Conservation (phyloP, 2,797 vertebrate genomes). For the Champsocephalus gunnari region DNA sequence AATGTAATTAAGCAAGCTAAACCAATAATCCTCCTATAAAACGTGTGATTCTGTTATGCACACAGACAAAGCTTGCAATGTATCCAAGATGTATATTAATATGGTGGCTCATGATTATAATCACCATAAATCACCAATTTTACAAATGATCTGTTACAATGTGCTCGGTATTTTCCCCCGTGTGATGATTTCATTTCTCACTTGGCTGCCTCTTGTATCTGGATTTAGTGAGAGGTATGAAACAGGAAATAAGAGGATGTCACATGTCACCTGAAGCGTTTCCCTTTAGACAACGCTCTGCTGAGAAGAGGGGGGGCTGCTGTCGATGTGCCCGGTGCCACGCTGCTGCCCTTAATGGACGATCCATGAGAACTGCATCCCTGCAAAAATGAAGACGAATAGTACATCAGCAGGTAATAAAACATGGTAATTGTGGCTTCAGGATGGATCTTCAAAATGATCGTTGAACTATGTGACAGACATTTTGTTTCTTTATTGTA, state of each 20-base stretch:
- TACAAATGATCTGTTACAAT: slow-evolving; percentile 55
- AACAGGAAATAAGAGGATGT: slow-evolving; percentile 52
- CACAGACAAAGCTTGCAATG: slow-evolving; percentile 13
- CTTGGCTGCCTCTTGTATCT: slow-evolving; percentile 46
- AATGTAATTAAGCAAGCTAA: slow-evolving; percentile 23
- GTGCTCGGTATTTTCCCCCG: slow-evolving; percentile 52
- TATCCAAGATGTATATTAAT: slow-evolving; percentile 36
- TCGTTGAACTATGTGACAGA: not conserved
- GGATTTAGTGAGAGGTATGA: slow-evolving; percentile 37
- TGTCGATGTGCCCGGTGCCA: slow-evolving; percentile 61
- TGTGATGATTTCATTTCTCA: slow-evolving; percentile 61
- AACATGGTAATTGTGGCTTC: slow-evolving; percentile 18
- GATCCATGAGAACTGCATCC: slow-evolving; percentile 77
- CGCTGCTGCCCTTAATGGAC: slow-evolving; percentile 56
- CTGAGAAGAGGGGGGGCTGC: slow-evolving; percentile 70
- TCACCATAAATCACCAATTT: slow-evolving; percentile 40
- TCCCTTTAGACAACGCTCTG: slow-evolving; percentile 79
- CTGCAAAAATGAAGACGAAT: slow-evolving; percentile 60
- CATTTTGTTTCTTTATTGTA: not conserved
- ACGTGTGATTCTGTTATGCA: slow-evolving; percentile 3
- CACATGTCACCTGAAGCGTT: slow-evolving; percentile 83
- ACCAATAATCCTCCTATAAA: slow-evolving; percentile 37
- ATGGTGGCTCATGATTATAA: slow-evolving; percentile 24
- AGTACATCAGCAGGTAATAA: slow-evolving; percentile 9
- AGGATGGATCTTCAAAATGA: not conserved